Conservation (phyloP, 2,888 invertebrate species). For the Drosophila cyrtoloma region DNA sequence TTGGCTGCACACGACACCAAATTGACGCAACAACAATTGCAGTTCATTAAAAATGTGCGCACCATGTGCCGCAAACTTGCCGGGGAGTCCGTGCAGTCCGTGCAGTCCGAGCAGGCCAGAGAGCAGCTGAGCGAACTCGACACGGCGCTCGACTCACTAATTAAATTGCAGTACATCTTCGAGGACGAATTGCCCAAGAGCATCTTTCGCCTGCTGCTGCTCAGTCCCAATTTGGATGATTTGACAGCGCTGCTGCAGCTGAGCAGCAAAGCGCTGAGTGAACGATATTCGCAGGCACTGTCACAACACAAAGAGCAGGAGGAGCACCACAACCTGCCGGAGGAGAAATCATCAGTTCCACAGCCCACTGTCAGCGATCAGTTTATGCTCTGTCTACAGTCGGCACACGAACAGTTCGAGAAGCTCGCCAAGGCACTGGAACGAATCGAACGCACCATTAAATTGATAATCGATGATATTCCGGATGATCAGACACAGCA, state of each 20-base stretch:
- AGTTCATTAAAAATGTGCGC: constrained; percentile 66
- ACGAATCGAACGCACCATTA: constrained; percentile 37
- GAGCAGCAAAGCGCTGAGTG: constrained; percentile 18
- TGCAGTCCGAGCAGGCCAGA: constrained; percentile 17
- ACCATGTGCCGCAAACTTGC: constrained; percentile 54
- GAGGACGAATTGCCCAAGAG: constrained; percentile 49
- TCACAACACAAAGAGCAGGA: constrained; percentile 1
- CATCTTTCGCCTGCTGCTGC: constrained; percentile 53
- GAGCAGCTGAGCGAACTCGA: constrained; percentile 46
- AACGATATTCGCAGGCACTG: constrained; percentile 28
- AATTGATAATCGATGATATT: constrained; percentile 53
- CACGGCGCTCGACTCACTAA: constrained; percentile 31
- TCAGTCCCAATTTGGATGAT: constrained; percentile 43
- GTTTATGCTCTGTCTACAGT: constrained; percentile 49
- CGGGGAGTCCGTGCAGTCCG: background rate
- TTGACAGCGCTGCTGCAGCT: constrained; percentile 40
- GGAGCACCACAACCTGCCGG: background rate
- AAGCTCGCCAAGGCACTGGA: constrained; percentile 29
- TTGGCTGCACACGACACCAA: constrained; percentile 39
- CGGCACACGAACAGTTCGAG: constrained; percentile 52
- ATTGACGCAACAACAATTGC: constrained; percentile 67
- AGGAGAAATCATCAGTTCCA: background rate
- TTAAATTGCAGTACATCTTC: constrained; percentile 52
- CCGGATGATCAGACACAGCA: constrained; percentile 37
- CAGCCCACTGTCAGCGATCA: constrained; percentile 21